These are phyloP conservation scores for Drosophila gaucha DNA, from an alignment of 2,888 invertebrate species.

Conservation along the genomic window DNA sequence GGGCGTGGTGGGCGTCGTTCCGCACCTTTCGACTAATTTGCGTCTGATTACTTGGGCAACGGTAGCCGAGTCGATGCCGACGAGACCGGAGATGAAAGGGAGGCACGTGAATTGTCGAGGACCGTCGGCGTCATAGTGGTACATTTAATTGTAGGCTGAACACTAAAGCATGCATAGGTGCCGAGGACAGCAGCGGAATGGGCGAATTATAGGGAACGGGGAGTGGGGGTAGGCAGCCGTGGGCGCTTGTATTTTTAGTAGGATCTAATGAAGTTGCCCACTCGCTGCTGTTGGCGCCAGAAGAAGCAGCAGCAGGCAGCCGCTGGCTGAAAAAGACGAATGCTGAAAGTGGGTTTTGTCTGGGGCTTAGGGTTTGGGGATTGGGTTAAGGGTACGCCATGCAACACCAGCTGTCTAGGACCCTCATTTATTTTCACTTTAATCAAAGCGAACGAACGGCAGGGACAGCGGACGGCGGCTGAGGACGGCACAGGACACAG, in stretches of 20 bases:
- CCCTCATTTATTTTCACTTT: constrained; percentile 79
- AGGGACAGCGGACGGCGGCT: constrained; percentile 34
- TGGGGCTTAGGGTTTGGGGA: neutral
- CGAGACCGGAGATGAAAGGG: too few species aligned
- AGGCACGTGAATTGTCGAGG: too few species aligned
- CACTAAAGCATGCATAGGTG: constrained; percentile 3
- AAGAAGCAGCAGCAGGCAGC: constrained; percentile 11
- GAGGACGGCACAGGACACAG: neutral
- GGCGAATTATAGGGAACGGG: too few species aligned
- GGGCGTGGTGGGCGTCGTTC: too few species aligned
- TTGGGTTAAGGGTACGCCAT: constrained; percentile 17
- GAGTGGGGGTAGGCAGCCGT: neutral
- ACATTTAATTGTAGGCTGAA: constrained; percentile 56
- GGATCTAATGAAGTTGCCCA: constrained; percentile 66
- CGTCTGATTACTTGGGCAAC: constrained; percentile 45
- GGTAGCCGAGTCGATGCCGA: constrained; percentile 1
- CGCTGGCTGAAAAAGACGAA: constrained; percentile 59
- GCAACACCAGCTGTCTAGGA: constrained; percentile 74
- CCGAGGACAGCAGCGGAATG: neutral
- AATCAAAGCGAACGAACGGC: constrained; percentile 74
- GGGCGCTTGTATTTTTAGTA: constrained; percentile 54
- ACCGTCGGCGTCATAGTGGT: constrained; percentile 31
- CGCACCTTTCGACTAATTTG: constrained; percentile 61
- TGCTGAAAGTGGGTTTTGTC: constrained; percentile 19
- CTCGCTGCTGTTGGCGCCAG: constrained; percentile 29